Evolutionary conservation across 1,140 invertebrate species (phyloP), one percentile per base, ranked within the genome.

Genomic region (Apis mellifera): DNA sequence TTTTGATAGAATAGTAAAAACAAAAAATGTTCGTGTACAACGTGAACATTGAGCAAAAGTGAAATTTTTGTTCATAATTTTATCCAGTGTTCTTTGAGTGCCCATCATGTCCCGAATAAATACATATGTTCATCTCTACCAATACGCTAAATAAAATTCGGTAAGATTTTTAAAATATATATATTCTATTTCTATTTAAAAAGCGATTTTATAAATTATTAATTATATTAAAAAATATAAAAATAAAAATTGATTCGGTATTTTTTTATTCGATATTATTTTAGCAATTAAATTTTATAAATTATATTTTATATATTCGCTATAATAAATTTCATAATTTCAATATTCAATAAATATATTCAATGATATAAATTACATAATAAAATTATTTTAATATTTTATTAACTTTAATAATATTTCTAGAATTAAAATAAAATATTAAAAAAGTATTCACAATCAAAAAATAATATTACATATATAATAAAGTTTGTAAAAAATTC

Each of bases 61-160:
- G 84, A 59, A 57, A 52, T 86, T 72, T 54, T 76, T 60, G 42
- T 72, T 66, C 3, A 55, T 81, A 57, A 48, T 76, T 48, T 69
- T n/a, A n/a, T 73, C 60, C 7, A 60, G 64, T 76, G 79, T 59
- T 76, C 19, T 11, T 32, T 23, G 17, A 50, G 17, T 57, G 62
- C 19, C n/a, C 81, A 57, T 79, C 72, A n/a, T 69, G 72, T 52
- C 32, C 32, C 71, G 82, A 77, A 57, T 69, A 78, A 32, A 26
- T 57, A 74, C 68, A 78, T 77, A 77, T 50, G 85, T 78, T 79
- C 32, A 62, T 77, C 71, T 57, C 57, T 62, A 64, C 73, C 62
- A 72, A 73, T 62, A 74, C 66, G 60, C 72, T 77, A 62, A 86
- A 86, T 62, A 26, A 66, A 57, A 73, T 65, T 79, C 21, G 71